A percentile compares a stretch with the other conserved stretches of the same genome.
phyloP scores from a whole-genome alignment of 2,113 vertebrate genomes.

The Elephantulus edwardii region DNA sequence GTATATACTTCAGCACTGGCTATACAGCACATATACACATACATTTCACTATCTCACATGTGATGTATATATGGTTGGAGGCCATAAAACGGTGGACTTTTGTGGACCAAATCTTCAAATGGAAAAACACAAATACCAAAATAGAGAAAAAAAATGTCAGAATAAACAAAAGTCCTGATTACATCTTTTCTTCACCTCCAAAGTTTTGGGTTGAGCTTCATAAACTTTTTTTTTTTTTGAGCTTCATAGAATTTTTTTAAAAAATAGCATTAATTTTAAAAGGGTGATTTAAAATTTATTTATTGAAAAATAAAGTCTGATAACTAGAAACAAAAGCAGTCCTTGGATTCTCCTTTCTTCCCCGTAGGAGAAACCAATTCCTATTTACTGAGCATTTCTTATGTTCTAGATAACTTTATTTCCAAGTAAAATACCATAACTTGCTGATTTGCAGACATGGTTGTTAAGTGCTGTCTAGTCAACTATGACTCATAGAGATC shows the following conservation, averaged over 20 bases:
- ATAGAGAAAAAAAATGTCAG: background rate
- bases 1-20: too few relatives aligned
- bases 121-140: background rate
- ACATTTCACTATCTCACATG: background rate
- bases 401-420: background rate
- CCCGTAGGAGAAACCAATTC: background rate
- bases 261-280: background rate
- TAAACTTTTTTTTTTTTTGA: background rate
- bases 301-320: background rate
- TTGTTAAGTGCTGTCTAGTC: too few relatives aligned
- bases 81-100: background rate
- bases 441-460: too few relatives aligned
- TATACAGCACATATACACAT: background rate
- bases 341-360: background rate
- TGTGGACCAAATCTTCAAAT: slow-evolving; percentile 2
- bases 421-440: background rate
- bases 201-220: background rate
- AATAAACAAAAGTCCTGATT: background rate
- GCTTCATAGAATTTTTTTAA: too few relatives aligned
- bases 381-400: background rate
- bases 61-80: background rate
- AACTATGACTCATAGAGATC: too few relatives aligned
- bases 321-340: background rate
- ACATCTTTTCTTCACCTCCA: background rate
- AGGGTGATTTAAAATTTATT: background rate